phyloP scores from a whole-genome alignment of 2,797 vertebrate species.

The Cirrhinus mrigala region DNA sequence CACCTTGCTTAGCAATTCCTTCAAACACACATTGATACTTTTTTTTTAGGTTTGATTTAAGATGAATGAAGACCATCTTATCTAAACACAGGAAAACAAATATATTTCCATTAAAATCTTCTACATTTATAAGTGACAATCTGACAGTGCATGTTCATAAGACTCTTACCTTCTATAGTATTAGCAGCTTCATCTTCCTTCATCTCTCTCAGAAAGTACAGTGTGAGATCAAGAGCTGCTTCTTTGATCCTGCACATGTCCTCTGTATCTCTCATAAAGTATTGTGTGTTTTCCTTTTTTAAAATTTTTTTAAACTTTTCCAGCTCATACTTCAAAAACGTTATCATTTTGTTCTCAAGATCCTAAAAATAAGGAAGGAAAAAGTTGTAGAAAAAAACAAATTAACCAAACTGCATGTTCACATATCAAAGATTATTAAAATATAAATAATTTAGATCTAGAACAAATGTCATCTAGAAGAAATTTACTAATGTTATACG shows the following conservation, averaged over 20 bases:
- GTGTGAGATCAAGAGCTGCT: background rate
- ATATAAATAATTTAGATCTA: background rate
- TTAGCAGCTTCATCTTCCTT: too few relatives aligned
- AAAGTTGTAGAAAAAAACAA: too few relatives aligned
- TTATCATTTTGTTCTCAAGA: background rate
- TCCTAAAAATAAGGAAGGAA: background rate
- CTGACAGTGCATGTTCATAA: too few relatives aligned
- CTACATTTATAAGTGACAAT: too few relatives aligned
- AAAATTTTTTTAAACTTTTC: background rate
- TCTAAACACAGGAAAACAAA: too few relatives aligned
- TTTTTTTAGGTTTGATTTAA: too few relatives aligned
- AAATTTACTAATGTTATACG: background rate
- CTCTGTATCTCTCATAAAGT: background rate
- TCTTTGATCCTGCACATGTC: background rate
- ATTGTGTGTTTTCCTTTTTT: background rate
- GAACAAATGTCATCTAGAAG: background rate
- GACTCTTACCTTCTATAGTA: too few relatives aligned
- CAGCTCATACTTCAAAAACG: background rate
- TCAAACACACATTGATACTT: too few relatives aligned
- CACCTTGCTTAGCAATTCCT: too few relatives aligned
- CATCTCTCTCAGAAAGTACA: too few relatives aligned
- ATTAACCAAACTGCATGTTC: background rate
- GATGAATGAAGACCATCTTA: too few relatives aligned
- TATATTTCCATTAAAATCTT: too few relatives aligned
- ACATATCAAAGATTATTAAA: background rate